Evolutionary conservation across 1,140 invertebrate genomes (phyloP).

Genomic region (Penaeus chinensis): DNA sequence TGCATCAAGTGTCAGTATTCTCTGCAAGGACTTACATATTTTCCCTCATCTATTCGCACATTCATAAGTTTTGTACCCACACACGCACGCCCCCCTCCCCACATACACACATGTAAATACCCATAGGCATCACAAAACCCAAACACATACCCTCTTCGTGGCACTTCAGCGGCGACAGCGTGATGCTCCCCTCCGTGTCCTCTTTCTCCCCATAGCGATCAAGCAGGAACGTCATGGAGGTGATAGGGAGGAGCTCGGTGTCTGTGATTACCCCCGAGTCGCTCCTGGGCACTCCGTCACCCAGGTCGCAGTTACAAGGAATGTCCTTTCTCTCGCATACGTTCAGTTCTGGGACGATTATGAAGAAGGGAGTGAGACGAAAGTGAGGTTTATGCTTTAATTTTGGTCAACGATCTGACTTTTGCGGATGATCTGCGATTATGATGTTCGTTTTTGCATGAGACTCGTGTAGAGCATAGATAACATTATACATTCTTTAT

Average conservation of each 20-base stretch:
- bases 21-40: no score
- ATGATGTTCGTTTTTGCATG: no score
- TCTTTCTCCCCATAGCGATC: constrained; percentile 6
- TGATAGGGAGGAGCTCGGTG: constrained; percentile 23
- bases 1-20: no score
- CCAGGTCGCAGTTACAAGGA: constrained; percentile 44
- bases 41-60: no score
- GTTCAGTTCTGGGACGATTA: neutral
- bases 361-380: no score
- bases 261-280: neutral
- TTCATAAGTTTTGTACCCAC: no score
- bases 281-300: constrained; percentile 27
- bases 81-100: no score
- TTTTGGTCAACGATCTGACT: neutral
- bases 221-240: constrained; percentile 40
- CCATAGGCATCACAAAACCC: no score
- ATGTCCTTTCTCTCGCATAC: constrained; percentile 18
- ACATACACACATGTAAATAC: no score
- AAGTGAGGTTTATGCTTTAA: neutral
- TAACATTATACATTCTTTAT: no score
- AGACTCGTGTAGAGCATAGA: no score
- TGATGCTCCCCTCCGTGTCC: constrained; percentile 41
- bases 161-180: constrained; percentile 37
- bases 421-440: no score
- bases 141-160: constrained; percentile 19